Base-by-base conservation (phyloP, 2,888 invertebrate genomes). In the Pyrrhosoma nymphula region DNA sequence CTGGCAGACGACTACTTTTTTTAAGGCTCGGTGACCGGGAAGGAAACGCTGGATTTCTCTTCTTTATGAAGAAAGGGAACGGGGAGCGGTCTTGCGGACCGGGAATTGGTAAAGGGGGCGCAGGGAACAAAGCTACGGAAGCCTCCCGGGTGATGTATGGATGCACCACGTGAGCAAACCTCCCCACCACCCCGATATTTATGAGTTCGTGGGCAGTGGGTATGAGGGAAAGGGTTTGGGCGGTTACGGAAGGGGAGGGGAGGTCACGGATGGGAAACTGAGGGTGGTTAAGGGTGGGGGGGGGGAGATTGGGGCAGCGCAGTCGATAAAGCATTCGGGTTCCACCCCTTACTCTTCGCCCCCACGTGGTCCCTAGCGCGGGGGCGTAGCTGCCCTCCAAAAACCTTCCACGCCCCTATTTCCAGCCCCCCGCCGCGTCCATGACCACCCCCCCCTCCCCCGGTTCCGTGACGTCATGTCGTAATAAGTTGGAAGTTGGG, bases 401-500 rank as follows among this genome's bases (percentile, higher is more conserved):
- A 69, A 69, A 69, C 69, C n/a, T n/a, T 26, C 35, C 35, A 0
- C 35, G 0, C 82, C 82, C 35, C 26, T 69, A 8, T 47, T 69
- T 26, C 26, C 69, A 20, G 26, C 82, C 35, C 82, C 35, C 35
- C 35, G 0, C 16, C n/a, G 0, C 82, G 14, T 35, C 35, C 82
- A 10, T 35, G 10, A 35, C 14, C 30, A 3, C 30, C 35, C 6
- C 30, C 82, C 14, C 16, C 26, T 35, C 82, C 69, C 47, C 47
- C n/a, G 26, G 30, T 82, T 35, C 18, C 82, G 82, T 82, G 82
- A 82, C 82, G 82, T 82, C 82, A 82, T 35, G 30, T 35, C 30
- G 82, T 35, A 82, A 82, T 82, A 82, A 82, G 82, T 82, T 82
- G 82, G 82, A 82, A 82, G 82, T 82, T 82, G 82, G 82, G 82